These are phyloP conservation scores for Stenolophus ochropezus DNA, from an alignment of 2,888 invertebrate species.

Conservation along the genomic window DNA sequence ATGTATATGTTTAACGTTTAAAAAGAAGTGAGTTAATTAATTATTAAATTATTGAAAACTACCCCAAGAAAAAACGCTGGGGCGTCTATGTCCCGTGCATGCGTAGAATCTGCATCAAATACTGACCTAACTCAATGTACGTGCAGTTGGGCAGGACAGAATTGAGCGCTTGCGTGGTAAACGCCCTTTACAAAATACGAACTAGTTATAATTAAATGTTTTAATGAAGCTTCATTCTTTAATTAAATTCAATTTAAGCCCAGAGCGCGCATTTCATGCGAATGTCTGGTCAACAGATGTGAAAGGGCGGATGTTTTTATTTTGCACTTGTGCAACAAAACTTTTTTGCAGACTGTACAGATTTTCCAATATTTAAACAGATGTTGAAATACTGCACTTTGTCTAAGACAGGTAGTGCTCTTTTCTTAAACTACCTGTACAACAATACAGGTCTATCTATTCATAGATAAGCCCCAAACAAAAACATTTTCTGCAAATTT, in stretches of 20 bases:
- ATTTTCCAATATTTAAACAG: conserved; percentile 14
- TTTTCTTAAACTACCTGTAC: background rate
- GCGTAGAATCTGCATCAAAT: conserved; percentile 49
- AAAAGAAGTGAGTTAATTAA: no score
- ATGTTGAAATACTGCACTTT: background rate
- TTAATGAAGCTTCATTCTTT: background rate
- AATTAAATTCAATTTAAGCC: background rate
- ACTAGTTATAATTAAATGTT: background rate
- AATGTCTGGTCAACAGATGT: background rate
- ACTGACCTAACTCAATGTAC: conserved; percentile 56
- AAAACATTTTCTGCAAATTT: no score
- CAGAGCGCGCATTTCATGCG: background rate
- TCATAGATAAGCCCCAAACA: no score
- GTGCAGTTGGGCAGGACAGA: conserved; percentile 20
- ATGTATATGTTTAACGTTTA: no score
- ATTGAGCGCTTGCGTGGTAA: conserved; percentile 42
- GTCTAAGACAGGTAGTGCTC: background rate
- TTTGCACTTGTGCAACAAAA: background rate
- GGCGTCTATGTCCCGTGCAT: conserved; percentile 51
- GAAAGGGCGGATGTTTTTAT: background rate
- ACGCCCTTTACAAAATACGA: conserved; percentile 45
- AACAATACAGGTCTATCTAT: no score
- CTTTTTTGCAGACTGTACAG: background rate
- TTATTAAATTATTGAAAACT: background rate
- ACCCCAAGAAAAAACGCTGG: background rate